Evolutionary conservation across 2,888 invertebrate genomes (phyloP).

Genomic region (Mimachlamys varia): DNA sequence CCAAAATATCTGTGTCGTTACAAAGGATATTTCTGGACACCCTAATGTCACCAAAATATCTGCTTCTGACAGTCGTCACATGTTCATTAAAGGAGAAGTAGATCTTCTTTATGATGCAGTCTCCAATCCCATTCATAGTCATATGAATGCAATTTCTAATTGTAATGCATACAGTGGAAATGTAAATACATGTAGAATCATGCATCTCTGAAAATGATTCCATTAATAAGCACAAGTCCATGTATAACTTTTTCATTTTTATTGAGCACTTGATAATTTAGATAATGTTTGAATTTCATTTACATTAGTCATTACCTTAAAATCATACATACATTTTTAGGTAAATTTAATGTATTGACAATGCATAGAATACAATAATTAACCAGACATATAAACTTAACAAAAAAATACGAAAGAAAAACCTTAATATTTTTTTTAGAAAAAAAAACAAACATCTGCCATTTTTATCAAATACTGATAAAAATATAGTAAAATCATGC

Average conservation of each 20-base stretch:
- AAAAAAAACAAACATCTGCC: not conserved
- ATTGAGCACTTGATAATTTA: conserved; percentile 25
- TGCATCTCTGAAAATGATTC: not conserved
- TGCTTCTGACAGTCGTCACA: no score
- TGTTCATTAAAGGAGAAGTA: no score
- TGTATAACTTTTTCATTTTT: not conserved
- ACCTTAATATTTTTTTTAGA: not conserved
- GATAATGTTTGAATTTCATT: not conserved
- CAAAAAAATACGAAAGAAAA: not conserved
- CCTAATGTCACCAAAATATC: no score
- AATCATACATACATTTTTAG: not conserved
- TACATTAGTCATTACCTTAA: not conserved
- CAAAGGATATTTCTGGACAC: no score
- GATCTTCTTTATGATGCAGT: no score
- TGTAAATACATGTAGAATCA: no score
- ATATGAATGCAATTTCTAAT: no score
- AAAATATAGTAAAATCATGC: not conserved
- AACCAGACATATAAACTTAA: not conserved
- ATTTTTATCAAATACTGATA: not conserved
- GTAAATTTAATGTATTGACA: not conserved
- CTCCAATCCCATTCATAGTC: no score
- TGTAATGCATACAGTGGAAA: no score
- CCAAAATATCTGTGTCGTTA: no score
- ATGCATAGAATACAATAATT: not conserved
- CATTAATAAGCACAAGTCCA: not conserved